Base-by-base conservation (phyloP, 2,888 invertebrate species). In the Peribatodes rhomboidaria region DNA sequence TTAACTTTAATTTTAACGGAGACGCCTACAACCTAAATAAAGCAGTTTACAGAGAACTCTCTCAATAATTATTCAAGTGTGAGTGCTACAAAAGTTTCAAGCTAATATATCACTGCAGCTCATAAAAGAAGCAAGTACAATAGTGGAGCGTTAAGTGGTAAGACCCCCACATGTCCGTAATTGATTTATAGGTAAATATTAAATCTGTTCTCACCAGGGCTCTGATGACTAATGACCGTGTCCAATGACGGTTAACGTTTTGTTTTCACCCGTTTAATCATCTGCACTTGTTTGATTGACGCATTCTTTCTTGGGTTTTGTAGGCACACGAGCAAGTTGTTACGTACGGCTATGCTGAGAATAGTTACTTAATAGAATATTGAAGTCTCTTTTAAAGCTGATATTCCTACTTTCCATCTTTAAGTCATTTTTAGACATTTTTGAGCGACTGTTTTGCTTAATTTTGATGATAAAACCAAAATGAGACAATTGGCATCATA, bases 171-270 rank as follows among this genome's bases (percentile, higher is more conserved):
- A 85, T 81, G 86, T 81, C 82, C 73, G 76, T 90, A 90, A 90
- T 90, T 90, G 89, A 90, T 91, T 90, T 90, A 90, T 90, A 90
- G 90, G 89, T 87, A 90, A 90, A 91, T 91, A 90, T 90, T 90
- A 89, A 88, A 88, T 88, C 88, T 88, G 87, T 90, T 92, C 90
- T 87, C 90, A 85, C 89, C 85, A 81, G 80, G 84, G 75, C 77
- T 69, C 78, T 71, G 59, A 79, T 90, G 88, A 90, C 80, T 90
- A 85, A 91, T 91, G 89, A 85, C 86, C 84, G 77, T 70, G 76
- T 69, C 82, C 75, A 79, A 82, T 79, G 80, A 79, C 82, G 82
- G 81, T 86, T 80, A 79, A 83, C 82, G 81, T 87, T 87, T 84
- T 84, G 82, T 87, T 87, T 84, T 82, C 81, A 83, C 79, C 78